Base-by-base conservation (phyloP, 2,113 vertebrate species). In the Benthochromis sp. region DNA sequence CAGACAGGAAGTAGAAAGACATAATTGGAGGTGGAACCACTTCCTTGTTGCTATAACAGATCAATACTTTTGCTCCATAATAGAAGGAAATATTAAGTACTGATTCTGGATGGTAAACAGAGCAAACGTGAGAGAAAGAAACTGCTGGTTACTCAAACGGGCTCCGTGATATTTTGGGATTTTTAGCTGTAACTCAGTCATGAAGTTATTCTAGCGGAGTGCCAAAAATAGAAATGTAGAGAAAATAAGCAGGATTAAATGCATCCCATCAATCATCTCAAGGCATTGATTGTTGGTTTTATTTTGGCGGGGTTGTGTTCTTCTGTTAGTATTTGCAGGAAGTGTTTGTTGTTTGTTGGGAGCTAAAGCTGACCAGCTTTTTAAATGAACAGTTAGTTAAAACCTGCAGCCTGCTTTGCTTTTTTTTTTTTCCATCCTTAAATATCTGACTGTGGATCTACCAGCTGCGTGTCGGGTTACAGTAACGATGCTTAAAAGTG, bases 391-490 rank as follows among this genome's bases (percentile, higher is more conserved):
- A 2, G 27, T 3, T 31, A 2, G 6, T 9, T 8, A 31, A 61
- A 59, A 29, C 24, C 55, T 59, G 7, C 55, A 59, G 27, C 14
- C 57, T 31, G 29, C 57, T 31, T 29, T 31, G 2, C 3, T 3
- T 4, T 10, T 9, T 4, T 8, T n/a, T 8, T 2, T 1, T 1
- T 8, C 1, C 2, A 16, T 71, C 38, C 2, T 16, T 43, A 9
- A 71, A 24, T 43, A 16, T 16, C n/a, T 71, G 8, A 69, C 36
- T 8, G 34, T 14, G 36, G 63, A 10, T 27, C 21, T 24, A 16
- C 36, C n/a, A 16, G 8, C 66, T 73, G 13, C 0, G 38, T 45
- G 8, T 16, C 0, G 0, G 66, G 21, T 45, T 9, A 14, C 66
- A 45, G 38, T 17, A 27, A 73, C 2, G 8, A 14, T 40, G 63